A percentile compares a stretch with the other conserved stretches of the same genome.
These are phyloP conservation scores for Druon quercuslanigerum DNA, from an alignment of 1,140 invertebrate genomes.

Conservation along the genomic window DNA sequence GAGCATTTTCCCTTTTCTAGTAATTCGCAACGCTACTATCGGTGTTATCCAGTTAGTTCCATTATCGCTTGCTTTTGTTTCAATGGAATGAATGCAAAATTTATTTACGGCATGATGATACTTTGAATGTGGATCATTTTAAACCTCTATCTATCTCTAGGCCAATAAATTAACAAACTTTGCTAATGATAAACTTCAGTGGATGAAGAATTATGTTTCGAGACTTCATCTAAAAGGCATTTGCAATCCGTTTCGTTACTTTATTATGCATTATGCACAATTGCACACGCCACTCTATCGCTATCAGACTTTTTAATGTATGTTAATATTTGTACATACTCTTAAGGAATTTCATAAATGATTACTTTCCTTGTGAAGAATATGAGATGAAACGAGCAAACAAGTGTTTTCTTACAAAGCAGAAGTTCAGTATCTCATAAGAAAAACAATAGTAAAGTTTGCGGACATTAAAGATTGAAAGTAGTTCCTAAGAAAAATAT, in stretches of 20 bases:
- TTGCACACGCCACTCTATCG: neutral
- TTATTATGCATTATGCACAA: neutral
- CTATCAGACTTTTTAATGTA: neutral
- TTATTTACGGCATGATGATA: constrained; percentile 2
- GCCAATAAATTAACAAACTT: constrained; percentile 7
- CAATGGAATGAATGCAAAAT: neutral
- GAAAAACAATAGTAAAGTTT: too few relatives aligned
- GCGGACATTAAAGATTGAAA: too few relatives aligned
- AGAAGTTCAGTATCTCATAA: too few relatives aligned
- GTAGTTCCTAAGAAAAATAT: too few relatives aligned
- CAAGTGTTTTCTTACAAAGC: too few relatives aligned
- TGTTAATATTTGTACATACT: too few relatives aligned
- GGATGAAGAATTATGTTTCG: constrained; percentile 18
- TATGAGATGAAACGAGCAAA: too few relatives aligned
- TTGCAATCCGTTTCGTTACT: neutral
- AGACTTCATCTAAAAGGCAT: constrained; percentile 27
- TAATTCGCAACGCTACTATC: neutral
- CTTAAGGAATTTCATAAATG: too few relatives aligned
- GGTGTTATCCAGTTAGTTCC: neutral
- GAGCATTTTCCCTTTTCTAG: neutral
- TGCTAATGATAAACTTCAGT: constrained; percentile 5
- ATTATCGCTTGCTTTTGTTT: constrained; percentile 1
- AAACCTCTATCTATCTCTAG: neutral
- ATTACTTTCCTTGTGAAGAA: too few relatives aligned
- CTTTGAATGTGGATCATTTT: neutral